Conservation (phyloP, 2,888 invertebrate species). For the Apodemia hepburni region DNA sequence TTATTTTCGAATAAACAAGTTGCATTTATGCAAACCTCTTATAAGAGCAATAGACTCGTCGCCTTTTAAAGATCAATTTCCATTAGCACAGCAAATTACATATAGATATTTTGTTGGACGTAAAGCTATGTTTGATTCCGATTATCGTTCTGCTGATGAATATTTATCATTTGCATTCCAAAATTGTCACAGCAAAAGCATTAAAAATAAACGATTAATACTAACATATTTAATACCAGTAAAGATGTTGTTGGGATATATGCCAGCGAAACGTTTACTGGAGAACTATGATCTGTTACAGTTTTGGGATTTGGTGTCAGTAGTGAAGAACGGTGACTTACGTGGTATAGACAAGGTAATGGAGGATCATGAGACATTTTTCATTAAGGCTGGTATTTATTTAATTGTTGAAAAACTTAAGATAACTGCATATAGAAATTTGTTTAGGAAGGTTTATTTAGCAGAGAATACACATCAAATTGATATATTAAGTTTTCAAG, state of each 20-base stretch:
- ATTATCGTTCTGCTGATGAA: conserved; percentile 95
- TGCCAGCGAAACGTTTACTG: conserved; percentile 91
- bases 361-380: conserved; percentile 93
- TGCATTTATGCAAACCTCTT: conserved; percentile 95
- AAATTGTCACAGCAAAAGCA: conserved; percentile 90
- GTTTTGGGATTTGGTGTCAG: conserved; percentile 93
- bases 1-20: conserved; percentile 94
- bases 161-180: conserved; percentile 95
- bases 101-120: conserved; percentile 98
- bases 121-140: conserved; percentile 99
- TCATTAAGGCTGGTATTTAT: conserved; percentile 98
- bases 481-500: conserved; percentile 90
- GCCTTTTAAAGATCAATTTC: conserved; percentile 93
- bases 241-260: conserved; percentile 97
- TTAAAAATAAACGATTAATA: conserved; percentile 94
- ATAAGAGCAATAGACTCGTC: conserved; percentile 98
- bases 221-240: conserved; percentile 97
- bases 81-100: conserved; percentile 95
- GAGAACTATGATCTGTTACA: conserved; percentile 94
- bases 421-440: conserved; percentile 95
- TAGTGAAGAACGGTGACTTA: conserved; percentile 95
- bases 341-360: conserved; percentile 90
- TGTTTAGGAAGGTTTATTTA: conserved; percentile 94
- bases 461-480: conserved; percentile 92
- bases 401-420: conserved; percentile 97